Conservation (phyloP, 2,888 invertebrate species). For the Rotaria macrura region DNA sequence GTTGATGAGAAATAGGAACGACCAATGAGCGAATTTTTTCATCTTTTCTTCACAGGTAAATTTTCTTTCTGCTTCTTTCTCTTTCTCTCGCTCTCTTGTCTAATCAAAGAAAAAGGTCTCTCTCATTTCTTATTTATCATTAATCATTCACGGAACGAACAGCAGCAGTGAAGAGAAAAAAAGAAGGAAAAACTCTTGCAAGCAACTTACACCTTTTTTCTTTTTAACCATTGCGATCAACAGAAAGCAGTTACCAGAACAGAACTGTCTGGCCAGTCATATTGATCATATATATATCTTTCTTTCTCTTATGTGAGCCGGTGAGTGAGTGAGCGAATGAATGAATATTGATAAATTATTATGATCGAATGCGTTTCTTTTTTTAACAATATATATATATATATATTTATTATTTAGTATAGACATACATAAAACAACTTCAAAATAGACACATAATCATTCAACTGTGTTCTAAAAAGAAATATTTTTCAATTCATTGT, state of each 20-base stretch:
- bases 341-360: conserved; percentile 8
- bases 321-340: neutral
- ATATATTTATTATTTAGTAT: neutral
- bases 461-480: neutral
- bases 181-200: neutral
- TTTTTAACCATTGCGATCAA: neutral
- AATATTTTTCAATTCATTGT: neutral
- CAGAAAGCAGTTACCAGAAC: neutral
- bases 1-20: neutral
- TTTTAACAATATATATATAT: neutral
- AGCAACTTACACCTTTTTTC: neutral
- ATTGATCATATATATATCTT: neutral
- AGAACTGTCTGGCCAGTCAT: neutral
- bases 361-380: neutral
- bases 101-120: neutral
- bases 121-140: conserved; percentile 2
- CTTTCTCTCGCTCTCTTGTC: neutral
- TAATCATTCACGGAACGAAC: neutral
- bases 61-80: neutral
- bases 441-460: neutral
- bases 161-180: neutral
- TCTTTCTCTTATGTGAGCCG: neutral
- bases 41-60: neutral
- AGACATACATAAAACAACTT: neutral
- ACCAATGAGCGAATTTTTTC: neutral